Base-by-base conservation (phyloP, 2,888 invertebrate genomes). In the Emesis castigata region DNA sequence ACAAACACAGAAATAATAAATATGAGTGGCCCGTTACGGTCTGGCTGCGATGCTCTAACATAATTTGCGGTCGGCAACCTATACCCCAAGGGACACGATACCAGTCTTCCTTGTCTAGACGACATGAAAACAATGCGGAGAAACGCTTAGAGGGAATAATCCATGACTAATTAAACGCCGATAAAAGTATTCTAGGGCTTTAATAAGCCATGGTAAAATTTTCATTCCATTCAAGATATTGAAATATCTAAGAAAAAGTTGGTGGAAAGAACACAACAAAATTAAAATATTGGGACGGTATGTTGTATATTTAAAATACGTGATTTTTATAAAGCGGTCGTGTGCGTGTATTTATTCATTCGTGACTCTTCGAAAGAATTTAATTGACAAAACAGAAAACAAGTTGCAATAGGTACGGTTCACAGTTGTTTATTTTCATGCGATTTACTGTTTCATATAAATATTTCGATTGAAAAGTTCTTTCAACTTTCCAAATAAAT, bases 21-120 rank as follows among this genome's bases (percentile, higher is more conserved):
- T 11, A 26, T 44, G 62, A 16, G 75, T 39, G 14, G 14, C 70
- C 77, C 90, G 91, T 89, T 87, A 93, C 93, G 93, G 92, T 94
- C 93, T 91, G 90, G 87, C 85, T 89, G 14, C 39, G 14, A 39
- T 14, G 89, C 90, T 62, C 71, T 91, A 93, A 93, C 87, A 92
- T 91, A 90, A 92, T 94, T 94, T 94, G 93, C 93, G 92, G 92
- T 91, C 91, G 90, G 91, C 92, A 91, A 92, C 91, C 90, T 91
- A 91, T 90, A 89, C 92, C 91, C 90, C 85, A 87, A 82, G 92
- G 90, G 91, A 90, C 88, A 90, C 86, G 90, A 91, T 89, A 90
- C 90, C 85, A 83, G 88, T 89, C 90, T 91, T 91, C 90, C 91
- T 89, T 83, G 93, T 93, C 93, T 93, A 93, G 93, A 93, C 93